Conservation (phyloP, 2,797 vertebrate genomes). For the Monodelphis domestica region DNA sequence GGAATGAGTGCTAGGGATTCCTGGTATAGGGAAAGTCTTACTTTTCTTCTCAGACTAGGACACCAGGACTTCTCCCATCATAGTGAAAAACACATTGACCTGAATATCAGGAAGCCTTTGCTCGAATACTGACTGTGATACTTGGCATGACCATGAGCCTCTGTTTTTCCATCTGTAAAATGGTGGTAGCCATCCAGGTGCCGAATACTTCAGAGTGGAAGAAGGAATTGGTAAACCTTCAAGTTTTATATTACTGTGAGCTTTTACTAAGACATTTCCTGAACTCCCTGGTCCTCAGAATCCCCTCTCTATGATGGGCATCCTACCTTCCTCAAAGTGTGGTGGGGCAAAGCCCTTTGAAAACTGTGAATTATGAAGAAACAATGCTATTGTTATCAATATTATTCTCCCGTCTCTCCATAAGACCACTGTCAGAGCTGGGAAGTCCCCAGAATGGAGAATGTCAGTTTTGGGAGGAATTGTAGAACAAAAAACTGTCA, state of each 20-base stretch:
- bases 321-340: not conserved
- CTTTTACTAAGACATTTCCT: not conserved
- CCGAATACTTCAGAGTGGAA: too few species aligned
- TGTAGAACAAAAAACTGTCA: too few species aligned
- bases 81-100: not conserved
- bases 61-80: not conserved
- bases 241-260: not conserved
- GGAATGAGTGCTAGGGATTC: not conserved
- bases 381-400: too few species aligned
- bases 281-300: not conserved
- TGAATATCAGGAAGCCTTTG: not conserved
- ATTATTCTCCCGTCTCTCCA: not conserved
- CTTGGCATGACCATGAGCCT: not conserved
- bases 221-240: not conserved
- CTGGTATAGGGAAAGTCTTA: not conserved
- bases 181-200: not conserved
- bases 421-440: too few species aligned
- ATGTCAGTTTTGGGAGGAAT: too few species aligned
- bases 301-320: not conserved
- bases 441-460: too few species aligned
- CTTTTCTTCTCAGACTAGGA: not conserved
- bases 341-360: not conserved
- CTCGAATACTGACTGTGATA: not conserved
- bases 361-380: not conserved
- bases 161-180: not conserved